phyloP scores from a whole-genome alignment of 2,888 invertebrate genomes.

The Lepidocyrtinus sp. region DNA sequence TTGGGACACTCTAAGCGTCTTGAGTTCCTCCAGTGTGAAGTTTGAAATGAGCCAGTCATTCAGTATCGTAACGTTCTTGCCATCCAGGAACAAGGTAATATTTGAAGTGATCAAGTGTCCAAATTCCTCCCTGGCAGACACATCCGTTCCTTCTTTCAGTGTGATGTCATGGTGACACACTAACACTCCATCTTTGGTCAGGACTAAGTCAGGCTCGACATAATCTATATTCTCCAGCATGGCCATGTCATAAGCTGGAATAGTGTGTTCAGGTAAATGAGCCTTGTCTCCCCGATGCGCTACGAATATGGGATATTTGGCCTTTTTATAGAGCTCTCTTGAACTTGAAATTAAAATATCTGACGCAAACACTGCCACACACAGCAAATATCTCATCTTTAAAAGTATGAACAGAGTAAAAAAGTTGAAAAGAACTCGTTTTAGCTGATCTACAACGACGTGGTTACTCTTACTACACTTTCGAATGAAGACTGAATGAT shows the following conservation, averaged over 20 bases:
- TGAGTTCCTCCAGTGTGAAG: constrained; percentile 61
- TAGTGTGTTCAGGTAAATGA: constrained; percentile 65
- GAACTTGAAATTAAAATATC: too few relatives aligned
- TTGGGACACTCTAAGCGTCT: constrained; percentile 56
- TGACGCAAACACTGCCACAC: too few relatives aligned
- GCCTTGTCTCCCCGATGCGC: constrained; percentile 68
- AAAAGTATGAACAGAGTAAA: too few relatives aligned
- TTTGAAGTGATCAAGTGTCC: constrained; percentile 40
- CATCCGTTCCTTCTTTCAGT: constrained; percentile 61
- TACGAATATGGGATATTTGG: constrained; percentile 44
- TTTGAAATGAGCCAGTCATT: constrained; percentile 67
- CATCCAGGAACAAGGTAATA: constrained; percentile 49
- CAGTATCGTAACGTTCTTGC: constrained; percentile 34
- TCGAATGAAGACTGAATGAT: too few relatives aligned
- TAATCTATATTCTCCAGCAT: constrained; percentile 64
- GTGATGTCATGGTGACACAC: constrained; percentile 68
- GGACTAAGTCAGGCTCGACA: constrained; percentile 66
- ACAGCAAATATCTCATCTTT: too few relatives aligned
- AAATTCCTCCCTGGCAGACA: constrained; percentile 54
- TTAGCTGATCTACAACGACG: too few relatives aligned
- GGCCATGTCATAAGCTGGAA: constrained; percentile 65
- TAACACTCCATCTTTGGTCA: constrained; percentile 63
- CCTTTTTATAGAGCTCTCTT: too few relatives aligned
- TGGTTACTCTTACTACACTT: too few relatives aligned
- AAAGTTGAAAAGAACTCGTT: too few relatives aligned